phyloP scores from a whole-genome alignment of 2,888 invertebrate genomes.

The Pammene aurita region DNA sequence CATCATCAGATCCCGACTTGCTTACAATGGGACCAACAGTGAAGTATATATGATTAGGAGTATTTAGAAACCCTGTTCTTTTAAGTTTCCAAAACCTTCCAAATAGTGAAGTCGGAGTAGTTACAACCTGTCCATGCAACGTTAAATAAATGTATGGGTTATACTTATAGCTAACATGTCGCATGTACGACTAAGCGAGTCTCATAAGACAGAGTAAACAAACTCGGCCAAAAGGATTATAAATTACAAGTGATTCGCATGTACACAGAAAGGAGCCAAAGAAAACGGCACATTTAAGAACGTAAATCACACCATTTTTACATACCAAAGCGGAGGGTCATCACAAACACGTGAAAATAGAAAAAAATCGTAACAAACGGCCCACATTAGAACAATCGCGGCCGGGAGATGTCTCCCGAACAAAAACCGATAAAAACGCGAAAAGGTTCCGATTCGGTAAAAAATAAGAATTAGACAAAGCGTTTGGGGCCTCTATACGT shows the following conservation, averaged over 20 bases:
- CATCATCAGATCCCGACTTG: too few species aligned
- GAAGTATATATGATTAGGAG: too few species aligned
- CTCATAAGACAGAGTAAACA: conserved; percentile 21
- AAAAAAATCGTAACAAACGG: conserved; percentile 80
- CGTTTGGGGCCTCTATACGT: conserved; percentile 77
- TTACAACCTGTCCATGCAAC: too few species aligned
- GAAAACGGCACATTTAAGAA: conserved; percentile 51
- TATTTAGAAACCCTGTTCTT: too few species aligned
- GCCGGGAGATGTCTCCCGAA: conserved; percentile 76
- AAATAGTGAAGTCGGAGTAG: too few species aligned
- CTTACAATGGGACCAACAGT: too few species aligned
- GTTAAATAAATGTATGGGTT: too few species aligned
- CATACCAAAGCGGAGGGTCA: conserved; percentile 67
- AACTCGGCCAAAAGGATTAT: conserved; percentile 42
- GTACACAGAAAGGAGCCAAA: conserved; percentile 49
- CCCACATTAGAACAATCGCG: conserved; percentile 78
- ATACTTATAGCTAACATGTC: too few species aligned
- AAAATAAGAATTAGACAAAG: conserved; percentile 83
- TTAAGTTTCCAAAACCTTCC: too few species aligned
- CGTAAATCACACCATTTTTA: conserved; percentile 69
- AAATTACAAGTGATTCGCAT: conserved; percentile 40
- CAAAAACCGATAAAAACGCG: conserved; percentile 82
- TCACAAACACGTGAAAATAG: conserved; percentile 63
- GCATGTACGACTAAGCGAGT: background rate
- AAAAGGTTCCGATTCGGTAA: conserved; percentile 82